Conservation (phyloP, 2,797 vertebrate genomes). For the Phrynocephalus guinanensis region DNA sequence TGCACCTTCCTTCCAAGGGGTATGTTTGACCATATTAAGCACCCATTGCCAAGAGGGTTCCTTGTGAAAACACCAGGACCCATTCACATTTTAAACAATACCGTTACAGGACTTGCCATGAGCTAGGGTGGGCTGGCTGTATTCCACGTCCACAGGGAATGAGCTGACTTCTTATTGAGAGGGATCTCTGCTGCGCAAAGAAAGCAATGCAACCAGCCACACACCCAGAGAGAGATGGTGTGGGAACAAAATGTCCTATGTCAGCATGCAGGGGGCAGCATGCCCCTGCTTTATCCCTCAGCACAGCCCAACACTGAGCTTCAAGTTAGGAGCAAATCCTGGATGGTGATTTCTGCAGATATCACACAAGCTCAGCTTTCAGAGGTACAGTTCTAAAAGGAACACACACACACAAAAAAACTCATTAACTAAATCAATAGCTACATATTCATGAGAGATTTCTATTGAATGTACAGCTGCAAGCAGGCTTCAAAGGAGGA, state of each 20-base stretch:
- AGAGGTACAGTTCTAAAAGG: neutral
- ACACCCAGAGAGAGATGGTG: neutral
- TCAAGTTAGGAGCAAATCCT: neutral
- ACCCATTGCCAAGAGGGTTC: neutral
- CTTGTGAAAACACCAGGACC: neutral
- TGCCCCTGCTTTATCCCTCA: neutral
- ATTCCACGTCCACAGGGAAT: neutral
- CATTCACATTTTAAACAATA: neutral
- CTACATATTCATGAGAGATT: neutral
- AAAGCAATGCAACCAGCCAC: neutral
- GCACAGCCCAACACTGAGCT: neutral
- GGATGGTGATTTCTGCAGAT: neutral
- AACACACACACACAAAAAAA: neutral
- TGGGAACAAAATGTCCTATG: neutral
- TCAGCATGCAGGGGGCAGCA: slow-evolving; percentile 18
- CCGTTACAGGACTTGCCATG: neutral
- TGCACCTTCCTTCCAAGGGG: neutral
- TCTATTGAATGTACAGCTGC: neutral
- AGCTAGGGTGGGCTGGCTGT: neutral
- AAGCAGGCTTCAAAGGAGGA: neutral
- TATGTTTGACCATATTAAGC: neutral
- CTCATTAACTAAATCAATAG: neutral
- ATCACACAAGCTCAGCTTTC: neutral
- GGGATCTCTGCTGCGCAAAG: too few species aligned
- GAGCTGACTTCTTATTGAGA: neutral